Evolutionary conservation across 2,888 invertebrate species (phyloP), one percentile per base, ranked within the genome.

Genomic region (Heliothis peltigera): DNA sequence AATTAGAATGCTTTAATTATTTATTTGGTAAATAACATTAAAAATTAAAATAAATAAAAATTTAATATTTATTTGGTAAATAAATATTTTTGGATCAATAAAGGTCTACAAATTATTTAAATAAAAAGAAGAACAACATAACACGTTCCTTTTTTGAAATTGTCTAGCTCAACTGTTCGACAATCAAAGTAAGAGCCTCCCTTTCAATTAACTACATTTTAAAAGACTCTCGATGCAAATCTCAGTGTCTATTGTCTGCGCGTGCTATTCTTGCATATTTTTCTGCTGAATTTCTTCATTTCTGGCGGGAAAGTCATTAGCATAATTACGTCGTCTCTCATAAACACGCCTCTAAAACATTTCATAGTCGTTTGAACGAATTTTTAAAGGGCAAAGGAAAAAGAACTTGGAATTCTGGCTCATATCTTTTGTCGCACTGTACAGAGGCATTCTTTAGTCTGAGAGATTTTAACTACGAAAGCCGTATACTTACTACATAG

Each of bases 301-400:
- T 82, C 59, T 58, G 60, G 35, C 53, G 56, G 65, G 64, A 62
- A 59, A 76, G 74, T 77, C 81, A 81, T 82, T 82, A 76, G 70
- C 71, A 71, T 81, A 79, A 82, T 82, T 81, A 77, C 75, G 56
- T 68, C 54, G 66, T 39, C 62, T 64, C 75, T 77, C 71, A 80
- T 82, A 82, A 81, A 82, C 80, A 82, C 56, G 76, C 67, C 51
- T 67, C 70, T 80, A 69, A 71, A 80, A 77, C 75, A 77, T 72
- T 77, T 59, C 48, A 39, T 56, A 47, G 65, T 61, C 72, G 61
- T 80, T 67, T 71, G 58, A 68, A 64, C 55, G 65, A 74, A 70
- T 70, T 77, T 79, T 69, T 61, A 69, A 72, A 77, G 44, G 63
- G 60, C 73, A 70, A 78, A 70, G 68, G 53, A 64, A 66, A 75